Base-by-base conservation (phyloP, 2,888 invertebrate genomes). In the Oxystoma pomonae region DNA sequence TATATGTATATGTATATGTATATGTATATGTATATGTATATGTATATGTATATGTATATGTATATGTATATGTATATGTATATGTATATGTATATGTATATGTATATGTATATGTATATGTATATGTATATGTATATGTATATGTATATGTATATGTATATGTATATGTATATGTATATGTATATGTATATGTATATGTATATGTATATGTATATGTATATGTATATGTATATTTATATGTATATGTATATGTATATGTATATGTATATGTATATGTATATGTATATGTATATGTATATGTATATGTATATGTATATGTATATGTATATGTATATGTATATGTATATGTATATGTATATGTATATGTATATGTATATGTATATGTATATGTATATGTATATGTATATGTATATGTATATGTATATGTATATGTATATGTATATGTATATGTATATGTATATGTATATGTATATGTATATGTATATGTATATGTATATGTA, bases 221-320 rank as follows among this genome's bases (percentile, higher is more conserved):
- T 50, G n/a, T 50, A 50, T 50, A 50, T 50, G n/a, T 50, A 50
- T 50, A 50, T 50, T 50, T 9, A 50, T 50, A 57, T 57, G n/a
- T 57, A 57, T 57, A 57, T 57, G 20, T 57, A 57, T 57, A 57
- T 57, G 20, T 57, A 57, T 57, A 57, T 57, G 20, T 57, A 57
- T 57, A 57, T 57, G 20, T 57, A 57, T 57, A 57, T 57, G 20
- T 22, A 49, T 49, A 58, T 58, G n/a, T 21, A 22, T 58, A 58
- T 21, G 22, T 58, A 21, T 49, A 21, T 58, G 22, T 58, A 58
- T 58, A 58, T 58, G 22, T 58, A 58, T 58, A 58, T 58, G 22
- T 58, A 58, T 58, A 58, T 58, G 22, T 58, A 58, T 58, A 58
- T 58, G 22, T 58, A 58, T 58, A 58, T 58, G 22, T 58, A 58